Evolutionary conservation across 2,888 invertebrate genomes (phyloP).

Genomic region (Cosmia trapezina): DNA sequence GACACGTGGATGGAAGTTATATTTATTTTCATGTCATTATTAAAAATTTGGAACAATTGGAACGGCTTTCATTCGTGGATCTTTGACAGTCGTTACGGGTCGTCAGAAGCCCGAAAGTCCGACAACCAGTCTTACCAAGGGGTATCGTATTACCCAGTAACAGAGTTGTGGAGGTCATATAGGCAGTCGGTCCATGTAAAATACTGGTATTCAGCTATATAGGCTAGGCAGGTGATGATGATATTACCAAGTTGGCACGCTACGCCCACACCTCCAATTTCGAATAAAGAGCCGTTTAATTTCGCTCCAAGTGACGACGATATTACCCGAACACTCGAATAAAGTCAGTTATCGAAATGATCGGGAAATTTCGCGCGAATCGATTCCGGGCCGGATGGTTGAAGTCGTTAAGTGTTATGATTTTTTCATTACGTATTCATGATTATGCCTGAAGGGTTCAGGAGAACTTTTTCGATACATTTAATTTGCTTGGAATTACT

Average conservation of each 20-base stretch:
- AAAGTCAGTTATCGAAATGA: conserved; percentile 47
- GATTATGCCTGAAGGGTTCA: conserved; percentile 24
- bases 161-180: not conserved
- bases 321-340: conserved; percentile 40
- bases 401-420: conserved; percentile 46
- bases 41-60: not conserved
- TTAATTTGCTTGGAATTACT: conserved; percentile 6
- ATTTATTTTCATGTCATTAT: conserved; percentile 38
- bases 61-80: not conserved
- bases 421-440: conserved; percentile 47
- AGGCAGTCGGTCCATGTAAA: not conserved
- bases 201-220: not conserved
- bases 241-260: conserved; percentile 28
- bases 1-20: conserved; percentile 1
- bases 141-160: too few species aligned
- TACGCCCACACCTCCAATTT: conserved; percentile 49
- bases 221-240: not conserved
- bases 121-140: too few species aligned
- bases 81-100: too few species aligned
- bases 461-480: conserved; percentile 32
- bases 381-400: conserved; percentile 27
- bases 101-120: too few species aligned
- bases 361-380: conserved; percentile 40
- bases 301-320: conserved; percentile 25
- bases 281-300: conserved; percentile 33